These are phyloP conservation scores for Pseudochromis fuscus DNA, from an alignment of 2,797 vertebrate species.

Conservation along the genomic window DNA sequence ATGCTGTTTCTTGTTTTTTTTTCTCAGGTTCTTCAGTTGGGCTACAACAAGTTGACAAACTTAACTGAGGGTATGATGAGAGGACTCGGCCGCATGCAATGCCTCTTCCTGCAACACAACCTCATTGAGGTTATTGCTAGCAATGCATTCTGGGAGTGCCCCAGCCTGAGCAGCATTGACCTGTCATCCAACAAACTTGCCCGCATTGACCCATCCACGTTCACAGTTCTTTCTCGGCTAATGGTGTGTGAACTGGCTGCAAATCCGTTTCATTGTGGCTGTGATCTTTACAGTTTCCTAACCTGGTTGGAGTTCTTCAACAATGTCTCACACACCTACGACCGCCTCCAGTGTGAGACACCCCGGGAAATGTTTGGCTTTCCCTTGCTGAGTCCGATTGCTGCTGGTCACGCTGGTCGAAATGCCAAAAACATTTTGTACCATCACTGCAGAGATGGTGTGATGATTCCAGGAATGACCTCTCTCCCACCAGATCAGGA, in stretches of 20 bases:
- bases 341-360: slow-evolving; percentile 97
- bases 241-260: slow-evolving; percentile 98
- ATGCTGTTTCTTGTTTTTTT: slow-evolving; percentile 15
- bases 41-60: slow-evolving; percentile 98
- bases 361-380: slow-evolving; percentile 94
- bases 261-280: slow-evolving; percentile 98
- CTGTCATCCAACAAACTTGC: slow-evolving; percentile 97
- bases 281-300: slow-evolving; percentile 94
- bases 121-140: slow-evolving; percentile 94
- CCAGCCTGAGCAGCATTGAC: slow-evolving; percentile 96
- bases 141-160: slow-evolving; percentile 96
- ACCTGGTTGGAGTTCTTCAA: slow-evolving; percentile 96
- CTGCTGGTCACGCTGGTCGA: slow-evolving; percentile 87
- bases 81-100: slow-evolving; percentile 94
- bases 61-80: slow-evolving; percentile 97
- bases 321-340: slow-evolving; percentile 97
- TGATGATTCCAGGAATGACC: slow-evolving; percentile 91
- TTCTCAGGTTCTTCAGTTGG: slow-evolving; percentile 92
- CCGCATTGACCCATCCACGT: slow-evolving; percentile 93
- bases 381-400: slow-evolving; percentile 92
- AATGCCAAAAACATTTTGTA: slow-evolving; percentile 95
- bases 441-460: slow-evolving; percentile 93
- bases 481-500: slow-evolving; percentile 90
- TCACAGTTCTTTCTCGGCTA: slow-evolving; percentile 90
- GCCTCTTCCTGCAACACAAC: slow-evolving; percentile 98